phyloP scores from a whole-genome alignment of 2,888 invertebrate genomes.

The Apodemia zela region DNA sequence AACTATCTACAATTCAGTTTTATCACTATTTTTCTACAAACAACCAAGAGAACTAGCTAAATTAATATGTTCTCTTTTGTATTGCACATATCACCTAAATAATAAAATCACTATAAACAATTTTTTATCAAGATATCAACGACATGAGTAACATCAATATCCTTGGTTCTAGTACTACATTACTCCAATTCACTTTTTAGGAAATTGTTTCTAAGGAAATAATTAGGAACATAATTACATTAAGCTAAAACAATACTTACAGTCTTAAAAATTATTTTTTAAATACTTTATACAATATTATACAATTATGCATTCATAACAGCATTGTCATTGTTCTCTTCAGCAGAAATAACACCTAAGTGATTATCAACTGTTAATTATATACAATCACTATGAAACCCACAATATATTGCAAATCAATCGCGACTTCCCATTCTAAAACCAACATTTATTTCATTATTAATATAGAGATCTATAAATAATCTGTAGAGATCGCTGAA shows the following conservation, averaged over 20 bases:
- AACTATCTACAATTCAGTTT: slow-evolving; percentile 50
- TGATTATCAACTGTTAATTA: not conserved
- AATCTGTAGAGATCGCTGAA: slow-evolving; percentile 21
- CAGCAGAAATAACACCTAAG: not conserved
- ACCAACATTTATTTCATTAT: slow-evolving; percentile 18
- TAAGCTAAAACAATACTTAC: slow-evolving; percentile 63
- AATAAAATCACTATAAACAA: slow-evolving; percentile 28
- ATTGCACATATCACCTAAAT: slow-evolving; percentile 65
- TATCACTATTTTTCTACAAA: slow-evolving; percentile 47
- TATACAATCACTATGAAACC: slow-evolving; percentile 5
- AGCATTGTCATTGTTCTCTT: slow-evolving; percentile 17
- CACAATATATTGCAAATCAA: slow-evolving; percentile 25
- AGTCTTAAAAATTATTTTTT: slow-evolving; percentile 60
- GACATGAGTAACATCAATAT: slow-evolving; percentile 40
- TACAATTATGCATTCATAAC: slow-evolving; percentile 35
- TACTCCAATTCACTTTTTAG: slow-evolving; percentile 14
- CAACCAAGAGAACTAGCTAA: slow-evolving; percentile 49
- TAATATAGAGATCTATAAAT: slow-evolving; percentile 4
- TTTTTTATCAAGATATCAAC: not conserved
- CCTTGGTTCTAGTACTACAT: slow-evolving; percentile 9
- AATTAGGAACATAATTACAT: slow-evolving; percentile 65
- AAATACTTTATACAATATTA: slow-evolving; percentile 66
- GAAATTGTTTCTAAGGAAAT: slow-evolving; percentile 40
- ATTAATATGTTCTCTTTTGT: slow-evolving; percentile 53
- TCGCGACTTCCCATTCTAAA: slow-evolving; percentile 23